phyloP scores from a whole-genome alignment of 2,888 invertebrate species.

The Eurytoma californica region DNA sequence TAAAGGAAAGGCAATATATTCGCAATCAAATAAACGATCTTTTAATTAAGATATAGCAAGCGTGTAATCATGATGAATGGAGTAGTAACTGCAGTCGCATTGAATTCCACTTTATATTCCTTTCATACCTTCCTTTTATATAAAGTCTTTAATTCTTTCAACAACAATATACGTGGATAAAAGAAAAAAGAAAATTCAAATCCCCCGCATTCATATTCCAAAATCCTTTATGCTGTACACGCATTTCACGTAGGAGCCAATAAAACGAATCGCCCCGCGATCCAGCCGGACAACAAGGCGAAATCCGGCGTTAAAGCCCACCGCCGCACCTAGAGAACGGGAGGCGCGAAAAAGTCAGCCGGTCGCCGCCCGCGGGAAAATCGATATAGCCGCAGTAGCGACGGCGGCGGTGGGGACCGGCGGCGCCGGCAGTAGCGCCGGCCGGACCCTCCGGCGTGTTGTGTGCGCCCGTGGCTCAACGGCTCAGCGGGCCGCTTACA shows the following conservation, averaged over 20 bases:
- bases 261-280: not conserved
- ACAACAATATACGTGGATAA: too few species aligned
- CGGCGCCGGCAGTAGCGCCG: not conserved
- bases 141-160: too few species aligned
- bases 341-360: constrained; percentile 33
- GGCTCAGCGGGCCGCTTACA: constrained; percentile 41
- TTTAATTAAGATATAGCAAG: too few species aligned
- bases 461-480: not conserved
- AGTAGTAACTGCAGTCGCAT: not conserved
- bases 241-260: not conserved
- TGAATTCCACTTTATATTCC: too few species aligned
- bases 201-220: not conserved
- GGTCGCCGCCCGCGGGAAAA: constrained; percentile 25
- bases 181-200: not conserved
- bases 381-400: constrained; percentile 37
- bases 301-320: not conserved
- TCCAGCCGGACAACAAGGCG: not conserved
- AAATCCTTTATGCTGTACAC: not conserved
- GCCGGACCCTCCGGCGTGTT: not conserved
- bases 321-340: not conserved
- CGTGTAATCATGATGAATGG: not conserved
- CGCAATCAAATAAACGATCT: too few species aligned
- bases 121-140: too few species aligned
- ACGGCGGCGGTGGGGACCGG: not conserved
- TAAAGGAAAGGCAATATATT: too few species aligned